Evolutionary conservation across 2,797 vertebrate genomes (phyloP).

Genomic region (Syngnathus rostellatus): DNA sequence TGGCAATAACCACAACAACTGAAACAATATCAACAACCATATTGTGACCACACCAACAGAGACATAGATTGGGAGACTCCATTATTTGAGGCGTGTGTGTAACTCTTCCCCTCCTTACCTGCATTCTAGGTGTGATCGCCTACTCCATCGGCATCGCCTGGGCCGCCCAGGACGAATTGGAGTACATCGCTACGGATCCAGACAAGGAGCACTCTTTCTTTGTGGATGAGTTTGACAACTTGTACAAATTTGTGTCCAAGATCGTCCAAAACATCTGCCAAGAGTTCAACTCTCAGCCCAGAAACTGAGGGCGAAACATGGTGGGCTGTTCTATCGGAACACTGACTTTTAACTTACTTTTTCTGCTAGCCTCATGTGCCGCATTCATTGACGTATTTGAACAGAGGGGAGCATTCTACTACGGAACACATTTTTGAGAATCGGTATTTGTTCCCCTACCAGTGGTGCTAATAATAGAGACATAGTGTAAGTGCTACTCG

Average conservation of each 20-base stretch:
- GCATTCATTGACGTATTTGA: conserved; percentile 35
- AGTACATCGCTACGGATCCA: conserved; percentile 89
- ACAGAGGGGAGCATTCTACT: conserved; percentile 22
- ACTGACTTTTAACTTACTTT: conserved; percentile 37
- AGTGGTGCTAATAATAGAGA: conserved; percentile 2
- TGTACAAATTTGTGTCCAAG: conserved; percentile 81
- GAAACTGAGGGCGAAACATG: conserved; percentile 72
- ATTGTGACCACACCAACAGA: too few species aligned
- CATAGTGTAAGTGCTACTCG: neutral
- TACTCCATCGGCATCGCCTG: conserved; percentile 92
- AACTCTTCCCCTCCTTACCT: conserved; percentile 11
- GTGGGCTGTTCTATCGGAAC: conserved; percentile 19
- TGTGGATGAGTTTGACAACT: conserved; percentile 93
- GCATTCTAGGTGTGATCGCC: conserved; percentile 82
- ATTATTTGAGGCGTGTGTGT: conserved; percentile 22
- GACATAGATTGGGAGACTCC: too few species aligned
- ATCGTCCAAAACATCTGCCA: conserved; percentile 94
- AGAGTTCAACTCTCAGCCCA: conserved; percentile 95
- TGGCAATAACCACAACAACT: too few species aligned
- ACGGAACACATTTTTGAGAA: conserved; percentile 13
- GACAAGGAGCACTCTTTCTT: conserved; percentile 94
- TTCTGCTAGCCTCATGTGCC: conserved; percentile 35
- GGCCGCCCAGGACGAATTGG: conserved; percentile 94
- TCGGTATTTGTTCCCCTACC: conserved; percentile 11
- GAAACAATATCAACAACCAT: too few species aligned